Evolutionary conservation across 37 sponge, comb jelly and placozoan species (phyloP).

Genomic region (Halichondria panicea): DNA sequence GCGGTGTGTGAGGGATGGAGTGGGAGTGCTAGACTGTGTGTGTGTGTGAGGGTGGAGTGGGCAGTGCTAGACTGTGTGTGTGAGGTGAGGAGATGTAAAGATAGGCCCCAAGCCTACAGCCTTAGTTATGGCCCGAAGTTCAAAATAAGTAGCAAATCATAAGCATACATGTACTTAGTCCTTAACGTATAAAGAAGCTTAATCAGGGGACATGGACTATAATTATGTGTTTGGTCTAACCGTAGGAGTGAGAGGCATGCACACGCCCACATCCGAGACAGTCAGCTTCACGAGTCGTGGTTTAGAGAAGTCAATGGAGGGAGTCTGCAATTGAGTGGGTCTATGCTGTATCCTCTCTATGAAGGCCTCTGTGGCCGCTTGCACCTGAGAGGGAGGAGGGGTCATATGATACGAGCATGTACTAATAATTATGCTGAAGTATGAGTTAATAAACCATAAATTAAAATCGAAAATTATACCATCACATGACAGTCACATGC

Average conservation of each 20-base stretch:
- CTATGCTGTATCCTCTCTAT: constrained; percentile 54
- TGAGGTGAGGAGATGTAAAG: too few relatives aligned
- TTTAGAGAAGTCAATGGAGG: constrained; percentile 76
- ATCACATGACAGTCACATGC: neutral
- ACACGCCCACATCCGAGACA: constrained; percentile 76
- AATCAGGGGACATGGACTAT: neutral
- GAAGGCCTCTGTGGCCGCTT: constrained; percentile 63
- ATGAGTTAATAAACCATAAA: too few relatives aligned
- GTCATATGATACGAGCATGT: too few relatives aligned
- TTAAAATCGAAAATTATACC: neutral
- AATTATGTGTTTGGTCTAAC: too few relatives aligned
- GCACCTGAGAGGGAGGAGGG: constrained; percentile 51
- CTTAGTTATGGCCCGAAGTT: too few relatives aligned
- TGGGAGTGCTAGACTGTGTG: too few relatives aligned
- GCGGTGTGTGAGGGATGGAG: neutral
- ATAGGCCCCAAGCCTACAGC: too few relatives aligned
- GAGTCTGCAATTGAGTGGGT: constrained; percentile 24
- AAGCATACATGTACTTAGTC: too few relatives aligned
- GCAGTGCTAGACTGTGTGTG: too few relatives aligned
- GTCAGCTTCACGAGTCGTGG: constrained; percentile 80
- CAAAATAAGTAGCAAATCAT: too few relatives aligned
- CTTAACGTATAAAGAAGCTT: neutral
- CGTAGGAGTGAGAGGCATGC: constrained; percentile 65
- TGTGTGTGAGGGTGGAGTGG: too few relatives aligned
- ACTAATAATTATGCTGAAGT: too few relatives aligned